These are phyloP conservation scores for Mus caroli DNA, from an alignment of 2,797 vertebrate genomes.

Conservation along the genomic window DNA sequence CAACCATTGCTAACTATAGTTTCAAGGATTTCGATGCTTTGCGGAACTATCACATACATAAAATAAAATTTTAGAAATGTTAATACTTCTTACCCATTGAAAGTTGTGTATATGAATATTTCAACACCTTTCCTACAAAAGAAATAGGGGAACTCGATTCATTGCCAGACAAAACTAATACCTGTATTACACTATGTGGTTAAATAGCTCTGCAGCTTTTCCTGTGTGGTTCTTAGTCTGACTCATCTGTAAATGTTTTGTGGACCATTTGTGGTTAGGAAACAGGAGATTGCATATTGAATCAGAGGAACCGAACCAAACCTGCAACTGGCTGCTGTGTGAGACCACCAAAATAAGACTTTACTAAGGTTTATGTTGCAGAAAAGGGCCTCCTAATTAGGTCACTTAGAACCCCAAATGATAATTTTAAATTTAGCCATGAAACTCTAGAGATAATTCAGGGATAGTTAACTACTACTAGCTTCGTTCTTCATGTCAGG, in stretches of 20 bases:
- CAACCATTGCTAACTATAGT: not conserved
- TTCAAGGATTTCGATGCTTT: not conserved
- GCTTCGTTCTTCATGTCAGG: not conserved
- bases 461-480: not conserved
- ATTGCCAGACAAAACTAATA: not conserved
- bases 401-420: not conserved
- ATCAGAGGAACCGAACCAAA: slow-evolving; percentile 15
- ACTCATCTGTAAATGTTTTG: not conserved
- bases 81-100: not conserved
- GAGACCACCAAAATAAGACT: not conserved
- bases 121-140: not conserved
- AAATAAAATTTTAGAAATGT: not conserved
- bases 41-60: not conserved
- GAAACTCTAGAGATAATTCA: not conserved
- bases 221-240: not conserved
- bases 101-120: not conserved
- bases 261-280: not conserved
- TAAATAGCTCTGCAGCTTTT: not conserved
- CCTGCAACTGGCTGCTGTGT: not conserved
- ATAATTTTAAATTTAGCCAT: slow-evolving; percentile 1
- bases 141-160: not conserved
- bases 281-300: not conserved
- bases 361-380: not conserved
- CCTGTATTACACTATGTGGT: not conserved
- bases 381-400: not conserved